Base-by-base conservation (phyloP, 1,140 invertebrate genomes). In the Hetaerina americana region DNA sequence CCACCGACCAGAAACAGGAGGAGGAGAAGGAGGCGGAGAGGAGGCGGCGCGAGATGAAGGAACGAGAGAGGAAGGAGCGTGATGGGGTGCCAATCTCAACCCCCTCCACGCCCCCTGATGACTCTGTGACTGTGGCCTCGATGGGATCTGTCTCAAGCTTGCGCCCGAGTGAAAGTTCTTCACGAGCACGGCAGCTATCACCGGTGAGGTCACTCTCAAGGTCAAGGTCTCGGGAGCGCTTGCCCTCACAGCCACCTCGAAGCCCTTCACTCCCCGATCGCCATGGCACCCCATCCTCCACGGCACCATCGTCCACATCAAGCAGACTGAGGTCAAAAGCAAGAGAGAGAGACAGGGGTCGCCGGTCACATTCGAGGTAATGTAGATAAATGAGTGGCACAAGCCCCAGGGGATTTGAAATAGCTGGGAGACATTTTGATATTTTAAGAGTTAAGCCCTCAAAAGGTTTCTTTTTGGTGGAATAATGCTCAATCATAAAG, bases 1-100 rank as follows among this genome's bases (percentile, higher is more conserved):
- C 40, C 40, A 57, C 22, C 40, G 40, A 57, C 15, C 84, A 87
- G 85, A 88, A 88, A 83, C 86, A 88, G 83, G 87, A 89, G 75
- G 85, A 87, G 77, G 85, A 82, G 72, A 82, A 81, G 71, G 81
- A 83, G 70, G 75, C 78, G 1, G 81, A 83, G 70, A 72, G 80
- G 26, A 79, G 80, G 66, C 75, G 78, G 28, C 76, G 80, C 31
- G 73, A 78, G 66, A 75, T 77, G 49, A 75, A 76, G 49, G 77
- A 78, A 69, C 75, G 77, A 57, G 78, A 78, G 66, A 73, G 75
- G 66, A 74, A 77, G 31, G 67, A 68, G 25, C 67, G 67, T 26
- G 67, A 68, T 24, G 67, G 25, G n/a, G 24, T 26, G 1, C 67
- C 67, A 6, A 68, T 26, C 1, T 68, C 67, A 26, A 57, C 40